These are phyloP conservation scores for Trichopria drosophilae DNA, from an alignment of 2,888 invertebrate genomes.

Conservation along the genomic window DNA sequence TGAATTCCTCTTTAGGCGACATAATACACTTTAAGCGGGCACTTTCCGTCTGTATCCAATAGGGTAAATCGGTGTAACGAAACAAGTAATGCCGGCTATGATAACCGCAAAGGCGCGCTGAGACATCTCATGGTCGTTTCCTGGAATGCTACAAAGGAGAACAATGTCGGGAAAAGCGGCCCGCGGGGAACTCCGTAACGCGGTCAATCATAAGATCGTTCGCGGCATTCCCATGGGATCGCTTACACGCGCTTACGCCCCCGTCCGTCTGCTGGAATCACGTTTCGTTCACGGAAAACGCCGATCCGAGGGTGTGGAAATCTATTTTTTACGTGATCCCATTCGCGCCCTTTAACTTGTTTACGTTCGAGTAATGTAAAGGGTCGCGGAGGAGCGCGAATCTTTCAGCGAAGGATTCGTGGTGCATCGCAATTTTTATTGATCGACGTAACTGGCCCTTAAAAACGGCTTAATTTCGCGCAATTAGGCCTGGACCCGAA, in stretches of 20 bases:
- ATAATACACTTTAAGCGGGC: too few species aligned
- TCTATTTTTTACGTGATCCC: constrained; percentile 56
- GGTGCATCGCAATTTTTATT: too few species aligned
- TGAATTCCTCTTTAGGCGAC: too few species aligned
- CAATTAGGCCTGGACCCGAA: not conserved
- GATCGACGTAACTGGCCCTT: too few species aligned
- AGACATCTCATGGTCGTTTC: not conserved
- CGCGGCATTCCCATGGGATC: constrained; percentile 52
- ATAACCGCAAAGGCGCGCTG: not conserved
- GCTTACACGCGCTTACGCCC: constrained; percentile 42
- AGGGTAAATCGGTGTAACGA: too few species aligned
- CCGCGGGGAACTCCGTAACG: constrained; percentile 53
- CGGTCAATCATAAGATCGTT: constrained; percentile 60
- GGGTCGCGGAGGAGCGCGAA: constrained; percentile 8
- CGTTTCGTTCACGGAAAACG: constrained; percentile 20
- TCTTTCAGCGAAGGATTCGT: not conserved
- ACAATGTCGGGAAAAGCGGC: constrained; percentile 49
- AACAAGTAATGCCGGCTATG: too few species aligned
- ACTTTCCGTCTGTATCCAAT: too few species aligned
- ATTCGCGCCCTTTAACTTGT: constrained; percentile 50
- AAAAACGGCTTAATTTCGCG: too few species aligned
- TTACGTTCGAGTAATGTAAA: constrained; percentile 36
- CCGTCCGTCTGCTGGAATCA: not conserved
- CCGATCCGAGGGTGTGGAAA: constrained; percentile 45
- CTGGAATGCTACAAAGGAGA: constrained; percentile 5